Conservation (phyloP, 2,888 invertebrate species). For the Bombylius major region DNA sequence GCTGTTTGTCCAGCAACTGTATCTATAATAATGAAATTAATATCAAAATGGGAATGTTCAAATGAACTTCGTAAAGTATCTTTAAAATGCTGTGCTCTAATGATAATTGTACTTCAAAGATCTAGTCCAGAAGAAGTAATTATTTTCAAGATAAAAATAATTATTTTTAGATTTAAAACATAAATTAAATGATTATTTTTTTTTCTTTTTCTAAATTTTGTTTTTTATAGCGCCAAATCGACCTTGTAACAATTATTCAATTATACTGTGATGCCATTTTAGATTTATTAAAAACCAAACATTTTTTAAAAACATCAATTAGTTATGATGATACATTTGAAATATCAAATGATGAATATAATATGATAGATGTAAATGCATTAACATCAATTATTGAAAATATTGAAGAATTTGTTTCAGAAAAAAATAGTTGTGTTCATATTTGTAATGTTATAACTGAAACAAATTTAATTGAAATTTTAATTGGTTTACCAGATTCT, state of each 20-base stretch:
- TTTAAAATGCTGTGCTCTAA: constrained; percentile 41
- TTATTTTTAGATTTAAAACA: not conserved
- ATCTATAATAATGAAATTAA: constrained; percentile 42
- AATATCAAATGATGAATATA: constrained; percentile 22
- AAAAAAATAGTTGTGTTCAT: constrained; percentile 17
- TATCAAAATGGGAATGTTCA: constrained; percentile 36
- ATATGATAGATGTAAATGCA: constrained; percentile 30
- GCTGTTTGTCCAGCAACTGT: constrained; percentile 49
- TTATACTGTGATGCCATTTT: constrained; percentile 35
- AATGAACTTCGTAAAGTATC: constrained; percentile 36
- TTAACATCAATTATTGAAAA: constrained; percentile 31
- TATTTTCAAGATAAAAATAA: not conserved
- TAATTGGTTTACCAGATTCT: constrained; percentile 30
- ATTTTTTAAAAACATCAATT: constrained; percentile 21
- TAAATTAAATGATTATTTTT: constrained; percentile 3
- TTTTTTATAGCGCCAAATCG: constrained; percentile 45
- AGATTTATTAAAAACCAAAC: constrained; percentile 27
- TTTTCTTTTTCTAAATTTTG: no score
- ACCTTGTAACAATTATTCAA: constrained; percentile 38
- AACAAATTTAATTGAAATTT: constrained; percentile 34
- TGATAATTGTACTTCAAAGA: constrained; percentile 43
- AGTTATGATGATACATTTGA: constrained; percentile 23
- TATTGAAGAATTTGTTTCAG: constrained; percentile 27
- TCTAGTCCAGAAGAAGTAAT: constrained; percentile 43
- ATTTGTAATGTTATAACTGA: constrained; percentile 34